A percentile compares a stretch with the other conserved stretches of the same genome.
These are phyloP conservation scores for Erpornis zantholeuca DNA, from an alignment of 2,113 vertebrate genomes.

Conservation along the genomic window DNA sequence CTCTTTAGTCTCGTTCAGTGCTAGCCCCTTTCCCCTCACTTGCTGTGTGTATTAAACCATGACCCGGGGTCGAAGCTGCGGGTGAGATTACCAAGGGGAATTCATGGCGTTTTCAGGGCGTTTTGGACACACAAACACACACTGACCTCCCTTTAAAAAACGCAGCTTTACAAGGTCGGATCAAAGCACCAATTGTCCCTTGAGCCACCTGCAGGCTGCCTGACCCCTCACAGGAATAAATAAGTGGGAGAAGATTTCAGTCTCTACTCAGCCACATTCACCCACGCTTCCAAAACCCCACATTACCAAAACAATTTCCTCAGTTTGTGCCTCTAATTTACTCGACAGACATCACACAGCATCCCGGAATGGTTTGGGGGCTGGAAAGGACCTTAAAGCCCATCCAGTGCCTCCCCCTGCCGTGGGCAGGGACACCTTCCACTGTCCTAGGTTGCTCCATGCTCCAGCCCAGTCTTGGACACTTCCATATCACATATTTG, in stretches of 20 bases:
- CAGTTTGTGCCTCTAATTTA: neutral
- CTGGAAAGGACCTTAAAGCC: neutral
- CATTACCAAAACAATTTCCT: neutral
- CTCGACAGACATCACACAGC: neutral
- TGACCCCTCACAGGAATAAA: neutral
- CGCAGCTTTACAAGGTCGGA: neutral
- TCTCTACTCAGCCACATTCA: neutral
- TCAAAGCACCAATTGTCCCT: neutral
- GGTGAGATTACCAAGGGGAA: neutral
- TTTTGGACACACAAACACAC: neutral
- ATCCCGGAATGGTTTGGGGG: neutral
- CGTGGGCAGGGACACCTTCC: neutral
- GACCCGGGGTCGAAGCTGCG: neutral
- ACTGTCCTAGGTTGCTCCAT: fast-evolving
- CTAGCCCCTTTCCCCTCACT: neutral
- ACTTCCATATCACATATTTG: fast-evolving
- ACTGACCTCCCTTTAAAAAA: neutral
- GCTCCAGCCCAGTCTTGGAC: neutral
- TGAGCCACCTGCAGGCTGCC: neutral
- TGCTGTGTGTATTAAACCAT: neutral
- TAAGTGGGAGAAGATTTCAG: neutral
- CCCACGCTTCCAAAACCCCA: neutral
- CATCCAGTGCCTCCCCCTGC: neutral
- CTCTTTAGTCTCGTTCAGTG: neutral
- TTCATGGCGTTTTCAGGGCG: neutral